These are phyloP conservation scores for Eueremaeus valkanovi DNA, from an alignment of 2,888 invertebrate species.

Conservation along the genomic window DNA sequence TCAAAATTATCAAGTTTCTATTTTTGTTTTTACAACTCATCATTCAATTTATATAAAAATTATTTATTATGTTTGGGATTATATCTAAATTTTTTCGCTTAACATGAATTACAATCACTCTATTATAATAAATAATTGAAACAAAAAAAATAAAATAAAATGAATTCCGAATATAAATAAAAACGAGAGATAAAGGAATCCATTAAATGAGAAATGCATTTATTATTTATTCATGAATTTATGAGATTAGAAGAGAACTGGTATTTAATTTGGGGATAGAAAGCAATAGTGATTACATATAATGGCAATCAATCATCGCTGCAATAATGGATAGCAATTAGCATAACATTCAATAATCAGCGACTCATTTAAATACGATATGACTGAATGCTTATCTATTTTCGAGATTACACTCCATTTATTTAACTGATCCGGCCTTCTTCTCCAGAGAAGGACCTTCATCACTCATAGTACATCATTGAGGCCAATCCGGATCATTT, in stretches of 20 bases:
- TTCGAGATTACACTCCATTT: too few species aligned
- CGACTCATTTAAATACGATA: background rate
- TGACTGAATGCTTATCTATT: too few species aligned
- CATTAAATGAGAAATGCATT: background rate
- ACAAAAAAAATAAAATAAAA: background rate
- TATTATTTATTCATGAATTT: constrained; percentile 11
- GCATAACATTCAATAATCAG: constrained; percentile 4
- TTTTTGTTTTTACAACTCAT: too few species aligned
- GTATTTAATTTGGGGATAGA: background rate
- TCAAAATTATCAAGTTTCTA: too few species aligned
- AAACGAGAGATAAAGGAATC: background rate
- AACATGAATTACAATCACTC: too few species aligned
- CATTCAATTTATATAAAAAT: too few species aligned
- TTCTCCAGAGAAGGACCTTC: too few species aligned
- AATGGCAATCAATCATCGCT: background rate
- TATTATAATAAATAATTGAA: background rate
- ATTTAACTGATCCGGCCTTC: too few species aligned
- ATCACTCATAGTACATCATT: too few species aligned
- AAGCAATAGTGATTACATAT: background rate
- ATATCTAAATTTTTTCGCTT: too few species aligned
- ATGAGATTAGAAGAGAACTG: background rate
- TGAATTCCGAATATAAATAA: background rate
- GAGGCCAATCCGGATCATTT: too few species aligned
- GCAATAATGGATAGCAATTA: constrained; percentile 17
- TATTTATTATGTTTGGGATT: too few species aligned